Conservation (phyloP, 2,113 vertebrate species). For the Eulemur macaco region DNA sequence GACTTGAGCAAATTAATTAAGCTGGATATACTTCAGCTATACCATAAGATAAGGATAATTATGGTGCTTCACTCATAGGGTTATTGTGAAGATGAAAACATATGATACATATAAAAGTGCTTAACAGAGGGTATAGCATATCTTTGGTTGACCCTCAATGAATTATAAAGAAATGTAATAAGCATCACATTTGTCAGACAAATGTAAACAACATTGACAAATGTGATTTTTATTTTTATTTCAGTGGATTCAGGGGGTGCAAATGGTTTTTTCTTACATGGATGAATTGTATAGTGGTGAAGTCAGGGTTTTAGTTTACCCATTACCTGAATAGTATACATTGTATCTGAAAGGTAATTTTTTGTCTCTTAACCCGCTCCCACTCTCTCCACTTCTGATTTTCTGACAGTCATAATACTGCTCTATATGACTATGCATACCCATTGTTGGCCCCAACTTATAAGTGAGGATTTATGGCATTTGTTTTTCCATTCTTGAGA, state of each 20-base stretch:
- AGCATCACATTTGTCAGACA: neutral
- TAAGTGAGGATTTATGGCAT: too few species aligned
- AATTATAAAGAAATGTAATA: slow-evolving; percentile 28
- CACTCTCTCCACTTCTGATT: too few species aligned
- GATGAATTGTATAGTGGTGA: neutral
- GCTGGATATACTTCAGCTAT: neutral
- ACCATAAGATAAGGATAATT: neutral
- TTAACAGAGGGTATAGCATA: neutral
- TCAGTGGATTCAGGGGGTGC: too few species aligned
- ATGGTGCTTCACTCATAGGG: neutral
- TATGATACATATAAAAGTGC: neutral
- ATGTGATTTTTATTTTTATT: neutral
- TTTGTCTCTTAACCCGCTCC: too few species aligned
- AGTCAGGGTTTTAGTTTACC: too few species aligned
- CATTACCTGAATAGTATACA: too few species aligned
- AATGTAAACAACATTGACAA: slow-evolving; percentile 21
- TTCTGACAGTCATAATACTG: too few species aligned
- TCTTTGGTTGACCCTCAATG: neutral
- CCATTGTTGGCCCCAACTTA: too few species aligned
- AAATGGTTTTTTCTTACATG: too few species aligned
- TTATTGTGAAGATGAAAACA: neutral
- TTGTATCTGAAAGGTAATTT: too few species aligned
- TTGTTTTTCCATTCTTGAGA: too few species aligned
- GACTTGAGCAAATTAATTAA: neutral
- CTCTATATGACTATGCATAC: too few species aligned